phyloP scores from a whole-genome alignment of 2,797 vertebrate genomes.

The Crocidura indochinensis region DNA sequence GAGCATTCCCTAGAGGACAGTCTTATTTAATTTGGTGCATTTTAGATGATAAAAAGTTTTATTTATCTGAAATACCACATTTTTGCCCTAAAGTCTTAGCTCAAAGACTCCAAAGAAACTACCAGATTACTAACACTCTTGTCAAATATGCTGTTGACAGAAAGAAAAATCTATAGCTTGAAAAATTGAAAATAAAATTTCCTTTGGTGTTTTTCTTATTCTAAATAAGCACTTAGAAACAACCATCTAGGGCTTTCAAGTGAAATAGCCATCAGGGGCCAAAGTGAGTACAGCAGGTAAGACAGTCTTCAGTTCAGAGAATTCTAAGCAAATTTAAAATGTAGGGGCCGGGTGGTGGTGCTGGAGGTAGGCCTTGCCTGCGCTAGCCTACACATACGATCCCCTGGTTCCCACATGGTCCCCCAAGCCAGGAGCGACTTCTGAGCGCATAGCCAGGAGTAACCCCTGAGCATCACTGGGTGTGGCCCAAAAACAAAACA shows the following conservation, averaged over 20 bases:
- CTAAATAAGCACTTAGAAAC: background rate
- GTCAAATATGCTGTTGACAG: constrained; percentile 1
- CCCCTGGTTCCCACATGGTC: too few relatives aligned
- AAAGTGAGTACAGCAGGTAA: background rate
- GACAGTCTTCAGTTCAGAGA: background rate
- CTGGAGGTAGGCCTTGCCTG: too few relatives aligned
- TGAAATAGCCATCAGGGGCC: background rate
- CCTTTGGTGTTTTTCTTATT: constrained; percentile 28
- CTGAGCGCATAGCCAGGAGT: too few relatives aligned
- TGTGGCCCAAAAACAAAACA: too few relatives aligned
- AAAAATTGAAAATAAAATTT: constrained; percentile 61
- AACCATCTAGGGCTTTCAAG: background rate
- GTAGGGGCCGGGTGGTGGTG: too few relatives aligned
- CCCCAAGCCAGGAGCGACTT: too few relatives aligned
- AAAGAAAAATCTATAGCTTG: constrained; percentile 35
- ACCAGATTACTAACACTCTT: constrained; percentile 52
- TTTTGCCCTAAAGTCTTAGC: constrained; percentile 48
- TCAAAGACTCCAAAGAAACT: constrained; percentile 37
- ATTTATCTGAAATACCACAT: constrained; percentile 37
- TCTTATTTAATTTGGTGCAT: constrained; percentile 52
- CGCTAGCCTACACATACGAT: too few relatives aligned
- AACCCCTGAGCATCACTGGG: too few relatives aligned
- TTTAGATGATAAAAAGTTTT: constrained; percentile 36
- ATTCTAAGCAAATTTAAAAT: background rate
- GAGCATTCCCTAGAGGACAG: background rate